A percentile compares a stretch with the other conserved stretches of the same genome.
These are phyloP conservation scores for Tachypleus tridentatus DNA, from an alignment of 1,140 invertebrate species.

Conservation along the genomic window DNA sequence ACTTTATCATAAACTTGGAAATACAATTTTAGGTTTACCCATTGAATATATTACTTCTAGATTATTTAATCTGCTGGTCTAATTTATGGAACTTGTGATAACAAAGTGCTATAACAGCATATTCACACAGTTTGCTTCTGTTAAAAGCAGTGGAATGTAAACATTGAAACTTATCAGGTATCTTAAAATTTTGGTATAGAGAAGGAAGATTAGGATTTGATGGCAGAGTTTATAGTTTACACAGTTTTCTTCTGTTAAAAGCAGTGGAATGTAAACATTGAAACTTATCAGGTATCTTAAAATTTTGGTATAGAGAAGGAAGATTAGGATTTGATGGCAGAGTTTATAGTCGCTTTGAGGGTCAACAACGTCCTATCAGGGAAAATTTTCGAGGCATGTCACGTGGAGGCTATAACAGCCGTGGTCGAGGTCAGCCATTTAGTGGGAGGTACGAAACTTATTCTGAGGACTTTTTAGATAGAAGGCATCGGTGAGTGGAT, in stretches of 20 bases:
- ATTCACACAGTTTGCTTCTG: neutral
- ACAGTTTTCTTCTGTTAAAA: no score
- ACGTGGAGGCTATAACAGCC: slow-evolving; percentile 15
- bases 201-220: slow-evolving; percentile 18
- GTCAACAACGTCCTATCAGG: slow-evolving; percentile 11
- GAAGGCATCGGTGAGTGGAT: slow-evolving; percentile 14
- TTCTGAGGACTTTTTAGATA: slow-evolving; percentile 20
- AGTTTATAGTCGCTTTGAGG: slow-evolving; percentile 18
- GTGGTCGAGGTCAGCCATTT: slow-evolving; percentile 19
- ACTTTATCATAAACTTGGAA: no score
- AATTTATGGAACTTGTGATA: no score
- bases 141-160: no score
- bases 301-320: slow-evolving; percentile 10
- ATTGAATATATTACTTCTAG: no score
- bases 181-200: slow-evolving; percentile 1
- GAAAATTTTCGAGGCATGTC: slow-evolving; percentile 10
- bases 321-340: slow-evolving; percentile 17
- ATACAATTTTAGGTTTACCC: no score
- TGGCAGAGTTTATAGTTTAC: slow-evolving; percentile 9
- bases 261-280: no score
- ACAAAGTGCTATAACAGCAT: no score
- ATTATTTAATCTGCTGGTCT: no score
- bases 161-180: no score
- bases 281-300: no score
- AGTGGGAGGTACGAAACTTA: slow-evolving; percentile 16